Evolutionary conservation across 2,113 vertebrate species (phyloP), one percentile per base, ranked within the genome.

Genomic region (Eubucco bourcierii): DNA sequence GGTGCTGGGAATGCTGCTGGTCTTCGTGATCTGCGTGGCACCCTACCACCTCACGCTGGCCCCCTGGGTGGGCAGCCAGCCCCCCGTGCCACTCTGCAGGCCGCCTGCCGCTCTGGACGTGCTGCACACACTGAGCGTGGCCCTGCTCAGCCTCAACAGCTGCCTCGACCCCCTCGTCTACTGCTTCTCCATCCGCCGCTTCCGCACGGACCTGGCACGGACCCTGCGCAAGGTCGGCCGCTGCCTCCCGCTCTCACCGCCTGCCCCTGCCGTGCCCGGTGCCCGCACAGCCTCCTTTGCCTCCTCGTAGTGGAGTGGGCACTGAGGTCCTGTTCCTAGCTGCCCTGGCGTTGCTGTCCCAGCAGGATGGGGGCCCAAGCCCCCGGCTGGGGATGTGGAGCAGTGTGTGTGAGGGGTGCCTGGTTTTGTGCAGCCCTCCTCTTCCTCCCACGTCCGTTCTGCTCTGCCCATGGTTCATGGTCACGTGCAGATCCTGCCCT

Each of bases 71-170:
- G 88, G 95, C 4, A 37, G 67, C 44, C 82, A 3, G 66, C 80
- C 75, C 75, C 12, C 79, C 0, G 11, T 3, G 1, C 73, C 53
- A 0, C 71, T 46, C 68, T 97, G 96, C 2, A 29, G 8, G 3
- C 56, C 95, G 28, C 58, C 90, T 0, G 68, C 77, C 24, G 16
- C 70, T 8, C 78, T 96, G 47, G 82, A 97, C 0, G 41, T 97
- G 82, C 90, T 96, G 56, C 97, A 97, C 59, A 50, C 68, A 0
- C 76, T 98, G 72, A 97, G 95, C 1, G 87, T 98, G 78, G 97
- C 89, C 50, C 90, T 98, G 90, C 94, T 97, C 60, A 97, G 96
- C 86, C 91, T 97, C 88, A 97, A 97, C 93, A 97, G 97, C 90
- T 97, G 96, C 95, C 84, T 97, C 9, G 97, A 97, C 68, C 96